Evolutionary conservation across 1,140 invertebrate species (phyloP), one percentile per base, ranked within the genome.

Genomic region (Bombus superbus): DNA sequence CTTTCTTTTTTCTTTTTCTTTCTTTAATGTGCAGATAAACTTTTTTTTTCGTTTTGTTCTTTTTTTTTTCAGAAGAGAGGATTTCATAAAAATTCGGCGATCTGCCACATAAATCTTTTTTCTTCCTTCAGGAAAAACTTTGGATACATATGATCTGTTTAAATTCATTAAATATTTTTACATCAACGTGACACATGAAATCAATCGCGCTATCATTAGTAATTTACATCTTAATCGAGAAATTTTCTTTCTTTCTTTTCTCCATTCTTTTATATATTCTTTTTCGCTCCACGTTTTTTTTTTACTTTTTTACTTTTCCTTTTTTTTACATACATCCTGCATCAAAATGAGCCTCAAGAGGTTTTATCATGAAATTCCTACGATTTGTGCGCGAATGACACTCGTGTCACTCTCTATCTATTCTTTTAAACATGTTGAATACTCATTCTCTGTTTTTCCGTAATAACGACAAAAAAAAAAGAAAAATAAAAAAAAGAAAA

Each of bases 81-180:
- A 88, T 81, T 78, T 85, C 42, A 71, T 91, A 86, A 91, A 88
- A 90, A 91, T 79, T 85, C 79, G 86, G 90, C 83, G 53, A 59
- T 62, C 79, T 44, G 87, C 86, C 88, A 84, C 40, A 80, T 62
- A 62, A 10, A 89, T 71, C 77, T 53, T 32, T 9, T 69, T 68
- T 44, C 47, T 66, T 79, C 35, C 42, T 66, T 83, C 80, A 69
- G 73, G 47, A 62, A 83, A 88, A 80, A 83, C 66, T 82, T 86
- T 40, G 81, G 80, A 84, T 90, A 91, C 78, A 78, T 90, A 88
- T 59, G 68, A 82, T 71, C 66, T 85, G 83, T 86, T 90, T 76
- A 86, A 75, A 79, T 74, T 88, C 74, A 83, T 88, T 90, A 90
- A 88, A 90, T 90, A 90, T 64, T 83, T 90, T 90, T 90, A 90